These are phyloP conservation scores for Catalaphyllia jardinei DNA, from an alignment of 64 coral and sea anemone genomes.

Conservation along the genomic window DNA sequence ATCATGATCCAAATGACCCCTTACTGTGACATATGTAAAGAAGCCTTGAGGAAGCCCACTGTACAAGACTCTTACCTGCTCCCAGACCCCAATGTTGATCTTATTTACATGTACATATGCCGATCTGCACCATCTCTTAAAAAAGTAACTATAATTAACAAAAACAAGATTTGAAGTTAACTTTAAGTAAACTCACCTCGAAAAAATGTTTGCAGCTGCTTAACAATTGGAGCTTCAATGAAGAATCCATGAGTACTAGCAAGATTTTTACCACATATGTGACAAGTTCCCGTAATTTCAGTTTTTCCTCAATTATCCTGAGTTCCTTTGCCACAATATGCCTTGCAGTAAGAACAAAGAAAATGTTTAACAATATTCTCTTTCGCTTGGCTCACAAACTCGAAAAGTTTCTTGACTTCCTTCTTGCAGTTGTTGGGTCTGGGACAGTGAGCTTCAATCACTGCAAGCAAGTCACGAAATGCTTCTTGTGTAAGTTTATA, in stretches of 20 bases:
- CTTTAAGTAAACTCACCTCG: neutral
- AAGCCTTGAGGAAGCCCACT: no score
- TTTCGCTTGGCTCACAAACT: conserved; percentile 31
- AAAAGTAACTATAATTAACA: no score
- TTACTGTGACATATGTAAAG: no score
- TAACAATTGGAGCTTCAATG: no score
- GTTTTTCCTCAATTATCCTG: no score
- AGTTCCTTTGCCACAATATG: neutral
- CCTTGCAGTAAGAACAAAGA: conserved; percentile 41
- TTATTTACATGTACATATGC: no score
- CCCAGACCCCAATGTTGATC: no score
- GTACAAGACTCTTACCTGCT: no score
- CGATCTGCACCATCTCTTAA: no score
- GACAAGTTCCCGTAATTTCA: neutral
- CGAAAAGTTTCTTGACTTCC: conserved; percentile 29
- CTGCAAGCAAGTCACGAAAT: conserved; percentile 38
- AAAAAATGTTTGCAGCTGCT: neutral
- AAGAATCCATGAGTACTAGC: conserved; percentile 15
- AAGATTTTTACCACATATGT: neutral
- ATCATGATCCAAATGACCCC: no score
- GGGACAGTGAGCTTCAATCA: conserved; percentile 57
- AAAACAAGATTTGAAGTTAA: no score
- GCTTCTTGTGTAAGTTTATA: conserved; percentile 64
- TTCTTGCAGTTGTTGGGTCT: conserved; percentile 56
- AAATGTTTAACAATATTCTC: conserved; percentile 43